Conservation (phyloP, 2,113 vertebrate species). For the Toxostoma redivivum region DNA sequence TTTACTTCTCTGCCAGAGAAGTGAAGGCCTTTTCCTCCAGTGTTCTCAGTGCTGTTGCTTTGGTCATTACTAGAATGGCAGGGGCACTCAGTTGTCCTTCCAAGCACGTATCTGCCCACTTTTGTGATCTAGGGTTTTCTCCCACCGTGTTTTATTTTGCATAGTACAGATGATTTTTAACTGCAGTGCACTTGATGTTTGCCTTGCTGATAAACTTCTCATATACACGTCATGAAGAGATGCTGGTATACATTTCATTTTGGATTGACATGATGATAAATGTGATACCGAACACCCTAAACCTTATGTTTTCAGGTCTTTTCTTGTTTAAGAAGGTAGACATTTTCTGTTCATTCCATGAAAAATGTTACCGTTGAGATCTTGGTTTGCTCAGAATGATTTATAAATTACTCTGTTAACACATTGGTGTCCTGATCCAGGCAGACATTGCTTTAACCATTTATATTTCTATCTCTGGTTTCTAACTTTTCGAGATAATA, state of each 20-base stretch:
- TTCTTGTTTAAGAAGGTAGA: not conserved
- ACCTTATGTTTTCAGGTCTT: not conserved
- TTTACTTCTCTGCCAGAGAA: not conserved
- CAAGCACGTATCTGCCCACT: not conserved
- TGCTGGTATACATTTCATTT: not conserved
- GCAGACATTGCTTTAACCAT: not conserved
- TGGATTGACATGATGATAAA: not conserved
- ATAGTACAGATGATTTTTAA: not conserved
- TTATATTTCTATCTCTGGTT: not conserved
- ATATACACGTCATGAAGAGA: not conserved
- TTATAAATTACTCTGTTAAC: not conserved
- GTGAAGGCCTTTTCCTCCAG: not conserved
- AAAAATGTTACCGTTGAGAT: not conserved
- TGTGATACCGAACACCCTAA: not conserved
- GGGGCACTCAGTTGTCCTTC: not conserved
- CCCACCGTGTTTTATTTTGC: not conserved
- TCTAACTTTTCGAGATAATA: not conserved
- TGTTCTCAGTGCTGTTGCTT: not conserved
- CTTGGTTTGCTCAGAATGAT: not conserved
- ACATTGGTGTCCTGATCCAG: not conserved
- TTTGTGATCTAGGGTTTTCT: not conserved
- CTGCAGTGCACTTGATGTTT: not conserved
- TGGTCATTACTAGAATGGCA: not conserved
- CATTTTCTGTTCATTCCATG: not conserved
- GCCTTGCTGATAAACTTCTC: not conserved